These are phyloP conservation scores for Psilanteris sp. DNA, from an alignment of 1,140 invertebrate genomes.

Conservation along the genomic window DNA sequence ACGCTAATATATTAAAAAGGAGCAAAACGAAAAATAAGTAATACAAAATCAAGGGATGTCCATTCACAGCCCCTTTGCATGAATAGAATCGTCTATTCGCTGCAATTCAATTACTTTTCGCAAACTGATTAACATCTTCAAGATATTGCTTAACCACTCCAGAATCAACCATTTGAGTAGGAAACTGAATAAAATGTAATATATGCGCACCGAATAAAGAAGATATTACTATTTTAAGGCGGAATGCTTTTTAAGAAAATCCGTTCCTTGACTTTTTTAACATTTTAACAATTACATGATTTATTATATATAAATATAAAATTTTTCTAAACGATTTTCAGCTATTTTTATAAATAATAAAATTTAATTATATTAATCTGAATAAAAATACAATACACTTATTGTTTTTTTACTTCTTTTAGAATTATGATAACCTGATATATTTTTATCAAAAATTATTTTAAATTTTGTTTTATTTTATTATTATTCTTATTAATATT, in stretches of 20 bases:
- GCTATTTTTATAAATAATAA: conserved; percentile 22
- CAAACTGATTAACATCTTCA: conserved; percentile 53
- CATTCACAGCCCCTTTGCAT: conserved; percentile 23
- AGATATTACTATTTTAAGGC: conserved; percentile 79
- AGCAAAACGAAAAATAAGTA: conserved; percentile 21
- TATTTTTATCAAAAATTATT: too few species aligned
- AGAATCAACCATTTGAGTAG: conserved; percentile 70
- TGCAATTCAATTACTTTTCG: conserved; percentile 20
- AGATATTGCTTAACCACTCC: conserved; percentile 68
- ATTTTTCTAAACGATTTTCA: conserved; percentile 7
- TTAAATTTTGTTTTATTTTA: too few species aligned
- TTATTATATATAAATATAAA: too few species aligned
- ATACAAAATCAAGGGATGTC: conserved; percentile 43
- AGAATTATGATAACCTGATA: background rate
- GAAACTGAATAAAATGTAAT: conserved; percentile 77
- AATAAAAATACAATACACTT: background rate
- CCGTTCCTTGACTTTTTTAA: conserved; percentile 23
- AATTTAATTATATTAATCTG: conserved; percentile 13
- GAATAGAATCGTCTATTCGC: conserved; percentile 6
- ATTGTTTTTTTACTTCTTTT: conserved; percentile 7
- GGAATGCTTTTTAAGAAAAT: conserved; percentile 42
- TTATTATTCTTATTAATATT: too few species aligned
- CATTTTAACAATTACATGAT: too few species aligned
- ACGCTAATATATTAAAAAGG: conserved; percentile 72
- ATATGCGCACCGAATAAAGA: conserved; percentile 80